phyloP scores from a whole-genome alignment of 1,140 invertebrate genomes.

The Heterodera schachtii region DNA sequence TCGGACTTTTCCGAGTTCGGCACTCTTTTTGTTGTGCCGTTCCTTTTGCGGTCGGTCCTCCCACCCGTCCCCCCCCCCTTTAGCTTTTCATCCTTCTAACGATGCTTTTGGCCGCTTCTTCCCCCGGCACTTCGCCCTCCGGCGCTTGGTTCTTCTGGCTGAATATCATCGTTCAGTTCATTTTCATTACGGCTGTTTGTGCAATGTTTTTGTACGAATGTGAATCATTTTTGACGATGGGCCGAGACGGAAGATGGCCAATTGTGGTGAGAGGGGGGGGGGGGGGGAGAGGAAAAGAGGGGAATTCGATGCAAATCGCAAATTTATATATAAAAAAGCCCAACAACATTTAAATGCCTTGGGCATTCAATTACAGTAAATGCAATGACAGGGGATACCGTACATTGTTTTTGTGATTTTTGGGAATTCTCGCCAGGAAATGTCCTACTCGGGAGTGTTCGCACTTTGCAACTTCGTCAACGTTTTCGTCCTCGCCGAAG shows the following conservation, averaged over 20 bases:
- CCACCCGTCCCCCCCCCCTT: not conserved
- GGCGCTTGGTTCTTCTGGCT: conserved; percentile 55
- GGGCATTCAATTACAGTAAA: too few relatives aligned
- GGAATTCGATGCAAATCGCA: too few relatives aligned
- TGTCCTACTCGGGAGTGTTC: conserved; percentile 45
- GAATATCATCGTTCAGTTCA: conserved; percentile 43
- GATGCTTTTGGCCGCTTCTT: conserved; percentile 33
- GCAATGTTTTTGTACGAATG: conserved; percentile 46
- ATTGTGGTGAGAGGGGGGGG: conserved; percentile 29
- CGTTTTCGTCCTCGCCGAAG: conserved; percentile 42
- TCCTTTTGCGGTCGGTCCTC: not conserved
- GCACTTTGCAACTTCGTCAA: conserved; percentile 38
- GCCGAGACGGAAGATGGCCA: conserved; percentile 43
- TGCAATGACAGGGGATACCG: too few relatives aligned
- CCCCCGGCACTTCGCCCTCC: not conserved
- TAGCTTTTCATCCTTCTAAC: conserved; percentile 32
- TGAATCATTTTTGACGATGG: conserved; percentile 27
- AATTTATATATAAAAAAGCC: too few relatives aligned
- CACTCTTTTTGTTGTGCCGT: not conserved
- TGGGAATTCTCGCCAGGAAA: conserved; percentile 32
- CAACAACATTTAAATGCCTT: too few relatives aligned
- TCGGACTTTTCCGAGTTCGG: not conserved
- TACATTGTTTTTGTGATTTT: too few relatives aligned
- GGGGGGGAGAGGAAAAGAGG: too few relatives aligned
- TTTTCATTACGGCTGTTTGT: conserved; percentile 40